These are phyloP conservation scores for Chelidonichthys spinosus DNA, from an alignment of 2,797 vertebrate genomes.

Conservation along the genomic window DNA sequence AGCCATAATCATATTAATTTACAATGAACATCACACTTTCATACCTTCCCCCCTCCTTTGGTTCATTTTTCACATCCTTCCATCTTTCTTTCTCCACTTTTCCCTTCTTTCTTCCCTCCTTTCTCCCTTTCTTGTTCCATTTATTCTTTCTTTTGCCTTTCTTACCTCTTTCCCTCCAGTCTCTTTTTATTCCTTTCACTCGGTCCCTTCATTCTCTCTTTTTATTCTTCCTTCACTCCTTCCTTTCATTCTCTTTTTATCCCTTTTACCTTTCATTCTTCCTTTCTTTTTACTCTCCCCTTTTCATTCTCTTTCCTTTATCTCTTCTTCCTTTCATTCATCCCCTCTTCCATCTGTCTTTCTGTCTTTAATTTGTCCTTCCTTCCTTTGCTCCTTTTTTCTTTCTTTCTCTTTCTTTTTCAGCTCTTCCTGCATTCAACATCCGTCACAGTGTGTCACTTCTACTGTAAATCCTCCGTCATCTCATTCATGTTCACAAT, in stretches of 20 bases:
- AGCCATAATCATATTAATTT: constrained; percentile 10
- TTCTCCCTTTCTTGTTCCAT: neutral
- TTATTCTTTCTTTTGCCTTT: neutral
- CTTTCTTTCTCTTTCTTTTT: neutral
- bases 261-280: neutral
- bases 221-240: neutral
- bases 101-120: neutral
- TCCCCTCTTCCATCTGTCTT: neutral
- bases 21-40: neutral
- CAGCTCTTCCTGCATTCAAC: neutral
- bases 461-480: neutral
- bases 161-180: neutral
- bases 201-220: neutral
- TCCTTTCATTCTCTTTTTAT: neutral
- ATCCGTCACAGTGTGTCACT: neutral
- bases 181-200: neutral
- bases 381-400: neutral
- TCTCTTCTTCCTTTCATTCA: neutral
- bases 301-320: too few relatives aligned
- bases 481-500: neutral
- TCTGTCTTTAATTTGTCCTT: too few relatives aligned
- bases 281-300: neutral
- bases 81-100: neutral
- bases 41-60: neutral
- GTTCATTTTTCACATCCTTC: neutral